Evolutionary conservation across 1,140 invertebrate genomes (phyloP).

Genomic region (Hermatobates lingyangjiaoensis): DNA sequence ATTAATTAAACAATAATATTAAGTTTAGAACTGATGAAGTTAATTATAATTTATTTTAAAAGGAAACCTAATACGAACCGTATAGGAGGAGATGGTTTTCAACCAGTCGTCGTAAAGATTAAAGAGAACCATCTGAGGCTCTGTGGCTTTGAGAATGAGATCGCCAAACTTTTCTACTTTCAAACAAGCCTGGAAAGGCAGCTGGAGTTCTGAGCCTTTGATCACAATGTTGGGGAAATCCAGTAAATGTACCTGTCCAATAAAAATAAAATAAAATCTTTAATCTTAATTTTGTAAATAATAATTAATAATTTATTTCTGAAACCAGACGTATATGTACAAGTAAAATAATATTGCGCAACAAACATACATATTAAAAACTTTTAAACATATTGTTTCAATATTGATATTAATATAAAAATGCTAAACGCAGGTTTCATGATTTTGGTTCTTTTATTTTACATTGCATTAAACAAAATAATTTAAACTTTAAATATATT

Average conservation of each 20-base stretch:
- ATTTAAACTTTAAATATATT: no score
- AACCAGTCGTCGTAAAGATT: conserved; percentile 99
- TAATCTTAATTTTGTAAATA: no score
- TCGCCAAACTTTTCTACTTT: conserved; percentile 99
- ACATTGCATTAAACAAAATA: no score
- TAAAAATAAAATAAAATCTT: no score
- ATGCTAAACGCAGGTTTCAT: no score
- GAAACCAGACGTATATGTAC: no score
- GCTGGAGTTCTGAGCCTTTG: conserved; percentile 90
- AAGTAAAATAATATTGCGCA: no score
- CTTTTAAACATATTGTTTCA: no score
- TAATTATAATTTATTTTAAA: no score
- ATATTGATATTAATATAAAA: no score
- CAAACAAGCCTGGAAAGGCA: conserved; percentile 97
- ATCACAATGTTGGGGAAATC: conserved; percentile 99
- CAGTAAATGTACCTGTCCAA: conserved; percentile 64
- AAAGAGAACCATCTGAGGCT: conserved; percentile 99
- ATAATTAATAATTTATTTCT: no score
- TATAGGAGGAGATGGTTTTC: conserved; percentile 89
- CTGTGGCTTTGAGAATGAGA: conserved; percentile 94
- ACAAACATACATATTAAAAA: background rate
- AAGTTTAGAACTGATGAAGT: background rate
- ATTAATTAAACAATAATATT: background rate
- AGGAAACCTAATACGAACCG: conserved; percentile 27
- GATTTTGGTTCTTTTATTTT: background rate